Conservation (phyloP, 2,113 vertebrate genomes). For the Leucopternis melanops region DNA sequence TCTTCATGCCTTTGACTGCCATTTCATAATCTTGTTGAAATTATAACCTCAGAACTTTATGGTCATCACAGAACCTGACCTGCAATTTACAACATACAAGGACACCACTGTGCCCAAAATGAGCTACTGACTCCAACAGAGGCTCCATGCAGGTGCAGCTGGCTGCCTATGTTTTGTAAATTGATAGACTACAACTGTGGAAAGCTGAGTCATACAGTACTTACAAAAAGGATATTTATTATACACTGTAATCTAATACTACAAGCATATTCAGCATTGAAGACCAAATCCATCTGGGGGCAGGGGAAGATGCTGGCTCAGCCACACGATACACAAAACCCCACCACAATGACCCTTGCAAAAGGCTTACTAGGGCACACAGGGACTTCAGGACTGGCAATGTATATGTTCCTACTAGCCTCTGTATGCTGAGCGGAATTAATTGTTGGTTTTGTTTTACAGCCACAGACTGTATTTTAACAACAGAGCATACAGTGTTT, state of each 20-base stretch:
- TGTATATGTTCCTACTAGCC: neutral
- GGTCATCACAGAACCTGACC: neutral
- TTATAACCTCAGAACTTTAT: neutral
- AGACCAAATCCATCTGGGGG: neutral
- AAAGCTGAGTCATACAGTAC: neutral
- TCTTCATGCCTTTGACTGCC: neutral
- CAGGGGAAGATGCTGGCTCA: neutral
- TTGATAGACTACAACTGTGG: neutral
- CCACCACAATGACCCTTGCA: neutral
- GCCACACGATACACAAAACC: rapidly evolving
- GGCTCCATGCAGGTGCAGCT: neutral
- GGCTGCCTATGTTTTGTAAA: neutral
- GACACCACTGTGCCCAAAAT: neutral
- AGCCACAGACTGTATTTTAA: neutral
- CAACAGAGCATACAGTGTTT: neutral
- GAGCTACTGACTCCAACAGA: neutral
- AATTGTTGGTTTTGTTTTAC: neutral
- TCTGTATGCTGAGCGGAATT: neutral
- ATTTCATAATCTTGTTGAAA: neutral
- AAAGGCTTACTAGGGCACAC: neutral
- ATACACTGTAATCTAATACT: neutral
- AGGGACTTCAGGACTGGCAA: neutral
- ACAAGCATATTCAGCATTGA: neutral
- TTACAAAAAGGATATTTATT: neutral
- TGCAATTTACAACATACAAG: neutral